Evolutionary conservation across 2,888 invertebrate species (phyloP).

Genomic region (Chrysomela aeneicollis): DNA sequence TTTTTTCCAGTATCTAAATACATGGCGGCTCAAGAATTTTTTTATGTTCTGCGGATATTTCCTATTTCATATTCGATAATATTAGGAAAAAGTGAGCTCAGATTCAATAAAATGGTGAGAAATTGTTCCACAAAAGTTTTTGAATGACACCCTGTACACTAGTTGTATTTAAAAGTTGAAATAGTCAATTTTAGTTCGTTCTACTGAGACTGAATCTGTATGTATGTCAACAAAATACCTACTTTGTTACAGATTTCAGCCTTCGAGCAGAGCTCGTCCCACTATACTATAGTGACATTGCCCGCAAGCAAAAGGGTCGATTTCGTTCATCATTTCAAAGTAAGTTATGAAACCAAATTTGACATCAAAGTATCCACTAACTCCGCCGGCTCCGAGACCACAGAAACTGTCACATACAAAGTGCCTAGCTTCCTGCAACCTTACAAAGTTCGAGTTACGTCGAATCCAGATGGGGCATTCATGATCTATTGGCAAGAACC

Average conservation of each 20-base stretch:
- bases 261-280: slow-evolving; percentile 42
- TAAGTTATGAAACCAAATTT: slow-evolving; percentile 45
- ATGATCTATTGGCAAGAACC: slow-evolving; percentile 54
- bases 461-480: slow-evolving; percentile 49
- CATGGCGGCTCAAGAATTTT: too few species aligned
- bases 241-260: slow-evolving; percentile 47
- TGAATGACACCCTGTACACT: too few species aligned
- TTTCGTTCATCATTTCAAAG: slow-evolving; percentile 46
- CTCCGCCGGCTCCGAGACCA: slow-evolving; percentile 47
- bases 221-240: too few species aligned
- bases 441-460: slow-evolving; percentile 48
- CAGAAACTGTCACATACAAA: slow-evolving; percentile 45
- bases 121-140: too few species aligned
- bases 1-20: too few species aligned
- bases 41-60: too few species aligned
- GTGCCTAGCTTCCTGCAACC: slow-evolving; percentile 52
- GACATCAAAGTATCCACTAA: slow-evolving; percentile 51
- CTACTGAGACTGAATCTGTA: too few species aligned
- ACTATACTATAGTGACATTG: slow-evolving; percentile 45
- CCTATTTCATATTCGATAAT: too few species aligned
- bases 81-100: too few species aligned
- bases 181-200: too few species aligned
- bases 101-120: too few species aligned
- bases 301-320: slow-evolving; percentile 47
- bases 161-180: too few species aligned